A percentile compares a stretch with the other conserved stretches of the same genome.
phyloP scores from a whole-genome alignment of 92 coral and sea anemone species.

The Palythoa grandiflora region DNA sequence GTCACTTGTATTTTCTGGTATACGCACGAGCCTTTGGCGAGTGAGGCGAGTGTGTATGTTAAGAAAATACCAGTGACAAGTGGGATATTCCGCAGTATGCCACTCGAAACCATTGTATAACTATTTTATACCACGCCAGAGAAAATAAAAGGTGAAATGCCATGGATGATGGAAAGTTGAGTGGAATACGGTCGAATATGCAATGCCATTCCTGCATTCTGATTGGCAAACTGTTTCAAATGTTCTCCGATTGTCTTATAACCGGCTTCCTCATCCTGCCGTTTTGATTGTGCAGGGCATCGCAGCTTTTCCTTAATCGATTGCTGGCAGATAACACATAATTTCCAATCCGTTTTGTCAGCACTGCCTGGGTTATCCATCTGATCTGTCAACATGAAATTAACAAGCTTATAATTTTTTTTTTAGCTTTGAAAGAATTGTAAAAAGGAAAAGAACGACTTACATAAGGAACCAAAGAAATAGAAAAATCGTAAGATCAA shows the following conservation, averaged over 20 bases:
- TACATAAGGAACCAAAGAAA: constrained; percentile 36
- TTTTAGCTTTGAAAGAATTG: constrained; percentile 42
- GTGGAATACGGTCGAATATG: no score
- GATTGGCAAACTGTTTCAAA: constrained; percentile 48
- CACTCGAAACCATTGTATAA: no score
- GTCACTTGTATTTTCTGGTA: no score
- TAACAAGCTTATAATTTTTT: constrained; percentile 16
- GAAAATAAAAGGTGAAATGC: no score
- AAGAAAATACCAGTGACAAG: no score
- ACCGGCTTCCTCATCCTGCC: constrained; percentile 50
- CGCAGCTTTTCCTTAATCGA: constrained; percentile 39
- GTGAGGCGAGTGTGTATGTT: no score
- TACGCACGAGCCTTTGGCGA: no score
- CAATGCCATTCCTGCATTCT: no score
- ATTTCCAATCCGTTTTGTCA: constrained; percentile 44
- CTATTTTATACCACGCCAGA: no score
- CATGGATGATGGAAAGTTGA: no score
- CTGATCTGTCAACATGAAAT: constrained; percentile 14
- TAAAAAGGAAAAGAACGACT: constrained; percentile 36
- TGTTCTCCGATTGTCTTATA: constrained; percentile 43
- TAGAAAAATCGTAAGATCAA: constrained; percentile 31
- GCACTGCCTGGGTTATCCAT: constrained; percentile 15
- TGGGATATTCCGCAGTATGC: no score
- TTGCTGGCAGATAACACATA: constrained; percentile 49
- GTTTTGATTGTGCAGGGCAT: constrained; percentile 47